Conservation (phyloP, 2,113 vertebrate species). For the Sorex fumeus region DNA sequence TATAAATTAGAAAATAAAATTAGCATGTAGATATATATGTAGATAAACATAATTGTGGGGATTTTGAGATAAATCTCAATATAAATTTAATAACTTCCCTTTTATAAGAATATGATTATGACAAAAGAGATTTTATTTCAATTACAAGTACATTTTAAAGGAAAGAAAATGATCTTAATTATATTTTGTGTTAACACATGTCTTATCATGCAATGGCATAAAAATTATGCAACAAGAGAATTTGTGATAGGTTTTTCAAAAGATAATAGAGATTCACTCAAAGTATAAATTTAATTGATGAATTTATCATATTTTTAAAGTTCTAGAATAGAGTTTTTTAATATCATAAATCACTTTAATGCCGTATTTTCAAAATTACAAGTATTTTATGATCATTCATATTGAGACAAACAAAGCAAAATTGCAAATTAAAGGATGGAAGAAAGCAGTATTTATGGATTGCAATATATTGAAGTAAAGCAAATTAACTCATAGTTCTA, state of each 20-base stretch:
- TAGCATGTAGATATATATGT: background rate
- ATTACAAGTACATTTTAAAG: constrained; percentile 1
- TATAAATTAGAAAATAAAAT: constrained; percentile 28
- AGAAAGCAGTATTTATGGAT: background rate
- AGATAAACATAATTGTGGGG: constrained; percentile 6
- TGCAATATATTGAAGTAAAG: background rate
- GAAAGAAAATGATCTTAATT: background rate
- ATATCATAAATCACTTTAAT: background rate
- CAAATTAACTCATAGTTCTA: background rate
- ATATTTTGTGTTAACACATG: background rate
- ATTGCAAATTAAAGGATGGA: constrained; percentile 12
- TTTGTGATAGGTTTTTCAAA: background rate
- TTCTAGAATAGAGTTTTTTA: background rate
- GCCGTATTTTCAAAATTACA: constrained; percentile 36
- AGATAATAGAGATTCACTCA: background rate
- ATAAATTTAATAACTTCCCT: no score
- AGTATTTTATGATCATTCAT: background rate
- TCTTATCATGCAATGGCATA: no score
- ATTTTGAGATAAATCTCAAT: background rate
- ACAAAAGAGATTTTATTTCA: background rate
- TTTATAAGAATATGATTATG: background rate
- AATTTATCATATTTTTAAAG: background rate
- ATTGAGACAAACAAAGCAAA: constrained; percentile 13
- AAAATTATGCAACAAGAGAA: background rate
- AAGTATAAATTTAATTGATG: background rate